These are phyloP conservation scores for Eurypyga helias DNA, from an alignment of 2,113 vertebrate genomes.

Conservation along the genomic window DNA sequence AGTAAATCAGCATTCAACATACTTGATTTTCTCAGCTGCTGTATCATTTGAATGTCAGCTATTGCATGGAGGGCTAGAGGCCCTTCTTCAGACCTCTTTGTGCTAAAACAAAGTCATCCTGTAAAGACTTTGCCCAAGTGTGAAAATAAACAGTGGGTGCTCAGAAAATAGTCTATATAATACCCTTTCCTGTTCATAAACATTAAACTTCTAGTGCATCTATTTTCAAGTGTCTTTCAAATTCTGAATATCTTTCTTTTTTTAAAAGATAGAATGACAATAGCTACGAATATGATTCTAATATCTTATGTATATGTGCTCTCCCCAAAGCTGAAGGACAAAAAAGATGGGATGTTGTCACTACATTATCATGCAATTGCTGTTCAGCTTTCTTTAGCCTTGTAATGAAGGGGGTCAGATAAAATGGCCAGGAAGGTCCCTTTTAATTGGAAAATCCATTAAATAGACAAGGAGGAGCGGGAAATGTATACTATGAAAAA, in stretches of 20 bases:
- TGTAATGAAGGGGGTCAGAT: constrained; percentile 25
- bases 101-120: neutral
- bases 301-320: neutral
- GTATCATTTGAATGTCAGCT: neutral
- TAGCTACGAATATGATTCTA: neutral
- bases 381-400: constrained; percentile 36
- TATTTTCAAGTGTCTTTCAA: constrained; percentile 6
- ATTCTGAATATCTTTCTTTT: neutral
- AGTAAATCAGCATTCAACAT: neutral
- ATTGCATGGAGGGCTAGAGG: neutral
- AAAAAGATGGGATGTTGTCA: constrained; percentile 36
- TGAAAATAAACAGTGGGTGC: neutral
- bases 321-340: constrained; percentile 45
- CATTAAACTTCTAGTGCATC: neutral
- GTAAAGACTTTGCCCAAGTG: neutral
- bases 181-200: neutral
- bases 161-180: neutral
- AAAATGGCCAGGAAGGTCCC: constrained; percentile 17
- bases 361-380: neutral
- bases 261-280: neutral
- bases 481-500: constrained; percentile 49
- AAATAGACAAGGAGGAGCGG: constrained; percentile 33
- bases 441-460: constrained; percentile 62
- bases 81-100: neutral
- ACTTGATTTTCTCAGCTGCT: neutral